Percentiles rank a stretch among this genome's conserved stretches.
These are phyloP conservation scores for Paragorgia papillata DNA, from an alignment of 92 coral and sea anemone species.

Conservation along the genomic window DNA sequence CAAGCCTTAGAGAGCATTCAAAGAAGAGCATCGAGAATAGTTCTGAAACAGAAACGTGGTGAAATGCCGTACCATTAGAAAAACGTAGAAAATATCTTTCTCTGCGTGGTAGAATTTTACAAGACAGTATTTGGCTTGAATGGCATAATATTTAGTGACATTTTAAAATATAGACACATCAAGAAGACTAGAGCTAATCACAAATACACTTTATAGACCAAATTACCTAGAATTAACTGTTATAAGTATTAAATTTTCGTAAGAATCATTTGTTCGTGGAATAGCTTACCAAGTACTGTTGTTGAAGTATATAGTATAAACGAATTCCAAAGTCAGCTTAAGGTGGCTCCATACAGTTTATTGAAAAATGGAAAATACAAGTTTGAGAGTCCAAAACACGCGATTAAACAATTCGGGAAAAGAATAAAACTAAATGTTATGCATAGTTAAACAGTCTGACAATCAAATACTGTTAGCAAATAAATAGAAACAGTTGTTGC, in stretches of 20 bases:
- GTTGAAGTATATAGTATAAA: not conserved
- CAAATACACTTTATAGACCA: not conserved
- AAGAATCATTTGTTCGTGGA: not conserved
- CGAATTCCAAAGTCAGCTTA: not conserved
- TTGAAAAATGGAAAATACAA: too few species aligned
- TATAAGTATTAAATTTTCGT: not conserved
- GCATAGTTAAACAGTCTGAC: too few species aligned
- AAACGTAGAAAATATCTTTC: slow-evolving; percentile 40
- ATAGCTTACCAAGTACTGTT: not conserved
- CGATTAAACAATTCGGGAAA: too few species aligned
- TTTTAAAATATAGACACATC: not conserved
- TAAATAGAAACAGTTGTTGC: too few species aligned
- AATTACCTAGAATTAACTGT: not conserved
- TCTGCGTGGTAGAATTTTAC: slow-evolving; percentile 15
- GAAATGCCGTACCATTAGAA: slow-evolving; percentile 39
- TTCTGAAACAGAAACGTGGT: slow-evolving; percentile 28
- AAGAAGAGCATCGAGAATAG: slow-evolving; percentile 45
- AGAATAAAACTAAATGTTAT: too few species aligned
- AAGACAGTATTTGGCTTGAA: slow-evolving; percentile 15
- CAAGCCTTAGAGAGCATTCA: slow-evolving; percentile 33
- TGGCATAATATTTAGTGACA: slow-evolving; percentile 11
- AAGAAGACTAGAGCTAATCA: not conserved
- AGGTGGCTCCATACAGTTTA: too few species aligned
- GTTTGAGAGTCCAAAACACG: too few species aligned
- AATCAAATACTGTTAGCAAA: too few species aligned